Evolutionary conservation across 2,113 vertebrate species (phyloP).

Genomic region (Ptilonorhynchus violaceus): DNA sequence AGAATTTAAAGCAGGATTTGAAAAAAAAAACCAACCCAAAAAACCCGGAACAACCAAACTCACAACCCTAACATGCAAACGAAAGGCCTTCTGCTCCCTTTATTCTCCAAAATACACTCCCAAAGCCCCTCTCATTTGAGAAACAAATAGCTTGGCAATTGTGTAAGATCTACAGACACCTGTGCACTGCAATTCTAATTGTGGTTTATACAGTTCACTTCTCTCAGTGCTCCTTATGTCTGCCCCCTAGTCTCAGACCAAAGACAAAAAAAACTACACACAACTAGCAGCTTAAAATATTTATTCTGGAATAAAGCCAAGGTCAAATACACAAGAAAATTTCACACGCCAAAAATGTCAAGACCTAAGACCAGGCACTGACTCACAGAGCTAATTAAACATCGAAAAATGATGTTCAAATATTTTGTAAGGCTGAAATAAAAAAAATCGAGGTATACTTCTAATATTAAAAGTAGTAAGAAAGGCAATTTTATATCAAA

Average conservation of each 20-base stretch:
- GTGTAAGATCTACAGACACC: slow-evolving; percentile 43
- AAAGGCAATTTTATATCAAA: not conserved
- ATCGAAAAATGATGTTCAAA: not conserved
- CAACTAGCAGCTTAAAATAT: slow-evolving; percentile 49
- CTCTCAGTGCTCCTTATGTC: slow-evolving; percentile 28
- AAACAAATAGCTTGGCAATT: slow-evolving; percentile 64
- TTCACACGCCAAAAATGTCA: not conserved
- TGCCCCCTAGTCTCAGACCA: slow-evolving; percentile 24
- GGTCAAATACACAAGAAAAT: slow-evolving; percentile 10
- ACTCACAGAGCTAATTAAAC: slow-evolving; percentile 41
- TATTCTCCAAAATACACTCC: slow-evolving; percentile 34
- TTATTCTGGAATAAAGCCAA: slow-evolving; percentile 50
- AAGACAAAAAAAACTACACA: not conserved
- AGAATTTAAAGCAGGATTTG: slow-evolving; percentile 5
- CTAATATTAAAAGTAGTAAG: not conserved
- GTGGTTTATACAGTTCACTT: slow-evolving; percentile 61
- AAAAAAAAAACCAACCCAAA: not conserved
- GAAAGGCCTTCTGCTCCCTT: slow-evolving; percentile 33
- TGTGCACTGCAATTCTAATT: slow-evolving; percentile 58
- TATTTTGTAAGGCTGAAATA: not conserved
- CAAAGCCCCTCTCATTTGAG: slow-evolving; percentile 44
- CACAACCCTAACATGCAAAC: not conserved
- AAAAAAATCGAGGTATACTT: not conserved
- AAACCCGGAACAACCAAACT: not conserved
- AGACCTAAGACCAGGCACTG: not conserved